A percentile compares a stretch with the other conserved stretches of the same genome.
phyloP scores from a whole-genome alignment of 1,140 invertebrate species.

The Lepidurus arcticus region DNA sequence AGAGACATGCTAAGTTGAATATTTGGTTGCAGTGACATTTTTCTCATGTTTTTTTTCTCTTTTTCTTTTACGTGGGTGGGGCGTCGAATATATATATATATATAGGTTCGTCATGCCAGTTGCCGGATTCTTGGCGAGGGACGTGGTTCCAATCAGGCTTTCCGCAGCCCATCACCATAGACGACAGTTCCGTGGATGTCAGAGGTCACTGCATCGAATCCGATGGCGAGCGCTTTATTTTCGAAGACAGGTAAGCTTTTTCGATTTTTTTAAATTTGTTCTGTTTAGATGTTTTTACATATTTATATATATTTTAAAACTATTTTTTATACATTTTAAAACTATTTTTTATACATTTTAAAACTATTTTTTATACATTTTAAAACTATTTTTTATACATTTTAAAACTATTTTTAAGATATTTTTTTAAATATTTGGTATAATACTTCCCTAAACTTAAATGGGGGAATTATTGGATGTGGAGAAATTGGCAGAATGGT shows the following conservation, averaged over 20 bases:
- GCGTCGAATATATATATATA: background rate
- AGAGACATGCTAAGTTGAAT: too few species aligned
- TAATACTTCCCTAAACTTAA: background rate
- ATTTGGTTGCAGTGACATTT: background rate
- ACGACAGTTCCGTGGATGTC: constrained; percentile 66
- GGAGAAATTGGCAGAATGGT: too few species aligned
- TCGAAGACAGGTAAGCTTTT: constrained; percentile 63
- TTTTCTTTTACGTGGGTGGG: constrained; percentile 37
- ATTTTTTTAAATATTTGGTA: background rate
- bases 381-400: too few species aligned
- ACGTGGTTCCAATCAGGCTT: constrained; percentile 80
- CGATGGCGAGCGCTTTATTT: constrained; percentile 74
- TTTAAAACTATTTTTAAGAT: background rate
- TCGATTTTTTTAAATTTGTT: too few species aligned
- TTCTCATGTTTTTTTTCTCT: constrained; percentile 28
- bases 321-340: too few species aligned
- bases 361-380: too few species aligned
- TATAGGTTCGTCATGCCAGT: constrained; percentile 51
- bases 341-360: too few species aligned
- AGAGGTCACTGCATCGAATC: constrained; percentile 70
- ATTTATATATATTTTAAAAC: too few species aligned
- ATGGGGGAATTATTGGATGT: too few species aligned
- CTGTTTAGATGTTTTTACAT: too few species aligned
- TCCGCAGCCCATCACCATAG: constrained; percentile 69
- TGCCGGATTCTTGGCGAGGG: constrained; percentile 70